Base-by-base conservation (phyloP, 2,888 invertebrate species). In the Rhamphomyia laevipes region DNA sequence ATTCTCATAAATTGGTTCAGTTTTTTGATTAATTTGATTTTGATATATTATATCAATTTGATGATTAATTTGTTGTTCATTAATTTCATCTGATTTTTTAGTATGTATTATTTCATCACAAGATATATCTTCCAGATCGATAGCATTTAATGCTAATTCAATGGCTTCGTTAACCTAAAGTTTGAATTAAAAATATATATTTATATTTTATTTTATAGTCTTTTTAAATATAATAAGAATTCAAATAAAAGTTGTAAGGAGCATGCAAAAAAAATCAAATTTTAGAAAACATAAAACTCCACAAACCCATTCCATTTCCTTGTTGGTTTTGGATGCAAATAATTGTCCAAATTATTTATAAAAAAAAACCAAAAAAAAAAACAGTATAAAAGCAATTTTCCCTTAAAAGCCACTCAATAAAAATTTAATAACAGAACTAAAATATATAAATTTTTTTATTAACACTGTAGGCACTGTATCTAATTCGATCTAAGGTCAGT, bases 131-230 rank as follows among this genome's bases (percentile, higher is more conserved):
- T 51, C 67, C 35, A 74, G 75, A 67, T 80, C 79, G 55, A 79
- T 73, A 62, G 78, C 78, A 69, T 77, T 73, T 62, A 79, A 77
- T 59, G 80, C 79, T 63, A 78, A 65, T 63, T 80, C 79, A 63
- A 79, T 68, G 57, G 79, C 80, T 67, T 80, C 79, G 63, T 78
- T 71, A 51, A 79, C 78, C 79, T 80, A 71, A 37, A 64, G 59
- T 13, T 15, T 10, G 23, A 33, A 48, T 31, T n/a, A 35, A n/a
- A 30, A 33, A 41, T 44, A 45, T 37, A 51, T 46, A 53, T 51
- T 46, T 46, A 54, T 55, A n/a, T n/a, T n/a, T n/a, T n/a, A n/a
- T n/a, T n/a, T n/a, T n/a, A n/a, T n/a, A n/a, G n/a, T n/a, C n/a
- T n/a, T n/a, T n/a, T n/a, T n/a, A n/a, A n/a, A n/a, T 53, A 53